These are phyloP conservation scores for Danio albolineatus DNA, from an alignment of 2,797 vertebrate species.

Conservation along the genomic window DNA sequence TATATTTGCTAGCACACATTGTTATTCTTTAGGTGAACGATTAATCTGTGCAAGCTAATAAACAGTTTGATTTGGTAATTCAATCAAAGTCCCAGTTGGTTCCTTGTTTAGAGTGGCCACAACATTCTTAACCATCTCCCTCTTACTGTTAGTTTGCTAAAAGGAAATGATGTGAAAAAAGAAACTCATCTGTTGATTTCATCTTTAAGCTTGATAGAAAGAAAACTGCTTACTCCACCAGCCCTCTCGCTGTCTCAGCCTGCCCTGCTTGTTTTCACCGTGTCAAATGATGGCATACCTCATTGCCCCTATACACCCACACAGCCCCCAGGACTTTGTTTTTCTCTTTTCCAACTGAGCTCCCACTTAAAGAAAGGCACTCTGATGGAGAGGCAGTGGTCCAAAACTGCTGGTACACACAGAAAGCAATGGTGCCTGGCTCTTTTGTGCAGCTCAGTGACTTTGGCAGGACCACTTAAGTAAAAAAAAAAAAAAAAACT, in stretches of 20 bases:
- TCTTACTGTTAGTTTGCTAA: no score
- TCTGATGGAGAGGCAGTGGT: slow-evolving; percentile 48
- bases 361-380: slow-evolving; percentile 48
- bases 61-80: no score
- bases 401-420: slow-evolving; percentile 52
- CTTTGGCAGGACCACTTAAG: background rate
- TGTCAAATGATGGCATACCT: slow-evolving; percentile 21
- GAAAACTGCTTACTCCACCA: background rate
- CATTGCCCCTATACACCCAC: slow-evolving; percentile 33
- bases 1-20: no score
- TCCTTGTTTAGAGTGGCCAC: no score
- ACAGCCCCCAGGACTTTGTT: slow-evolving; percentile 49
- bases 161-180: background rate
- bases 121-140: no score
- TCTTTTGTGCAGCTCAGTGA: slow-evolving; percentile 15
- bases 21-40: no score
- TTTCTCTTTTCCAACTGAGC: slow-evolving; percentile 44
- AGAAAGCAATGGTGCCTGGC: slow-evolving; percentile 11
- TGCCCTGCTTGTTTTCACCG: slow-evolving; percentile 6
- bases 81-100: no score
- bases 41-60: no score
- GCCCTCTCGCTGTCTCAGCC: background rate
- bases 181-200: background rate
- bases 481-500: background rate
- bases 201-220: background rate